These are phyloP conservation scores for Drosophila austrosaltans DNA, from an alignment of 2,888 invertebrate species.

Conservation along the genomic window DNA sequence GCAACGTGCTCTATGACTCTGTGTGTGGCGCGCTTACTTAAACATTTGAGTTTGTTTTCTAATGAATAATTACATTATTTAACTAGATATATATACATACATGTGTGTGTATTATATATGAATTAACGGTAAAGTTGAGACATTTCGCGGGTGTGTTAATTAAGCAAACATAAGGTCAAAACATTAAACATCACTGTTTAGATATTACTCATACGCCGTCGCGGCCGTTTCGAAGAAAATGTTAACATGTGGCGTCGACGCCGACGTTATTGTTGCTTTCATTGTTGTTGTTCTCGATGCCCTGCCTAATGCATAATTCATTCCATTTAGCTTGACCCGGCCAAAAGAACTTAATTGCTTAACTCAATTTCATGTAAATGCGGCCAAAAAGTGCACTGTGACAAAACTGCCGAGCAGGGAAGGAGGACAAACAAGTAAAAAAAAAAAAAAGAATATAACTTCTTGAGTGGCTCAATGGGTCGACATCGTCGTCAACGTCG, in stretches of 20 bases:
- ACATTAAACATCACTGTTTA: background rate
- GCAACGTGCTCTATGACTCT: conserved; percentile 57
- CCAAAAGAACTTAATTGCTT: conserved; percentile 51
- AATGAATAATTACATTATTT: conserved; percentile 65
- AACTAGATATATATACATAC: conserved; percentile 35
- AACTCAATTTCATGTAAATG: conserved; percentile 48
- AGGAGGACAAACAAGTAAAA: background rate
- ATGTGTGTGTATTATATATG: background rate
- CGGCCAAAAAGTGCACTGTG: conserved; percentile 12
- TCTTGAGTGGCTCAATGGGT: conserved; percentile 49
- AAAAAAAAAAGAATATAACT: conserved; percentile 14
- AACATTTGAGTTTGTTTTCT: conserved; percentile 48
- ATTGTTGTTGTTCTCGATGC: conserved; percentile 48
- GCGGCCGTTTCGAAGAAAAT: conserved; percentile 63
- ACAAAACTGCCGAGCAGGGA: background rate
- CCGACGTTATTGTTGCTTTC: conserved; percentile 48
- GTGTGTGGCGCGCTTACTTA: conserved; percentile 53
- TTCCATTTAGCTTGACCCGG: conserved; percentile 16
- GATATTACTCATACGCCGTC: conserved; percentile 58
- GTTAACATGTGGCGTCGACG: conserved; percentile 70
- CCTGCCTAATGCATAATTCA: conserved; percentile 23
- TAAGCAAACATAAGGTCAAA: conserved; percentile 3
- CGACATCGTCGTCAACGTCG: conserved; percentile 16
- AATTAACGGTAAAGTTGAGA: conserved; percentile 41
- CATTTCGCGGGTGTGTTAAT: background rate